Base-by-base conservation (phyloP, 2,113 vertebrate species). In the Salvelinus namaycush region DNA sequence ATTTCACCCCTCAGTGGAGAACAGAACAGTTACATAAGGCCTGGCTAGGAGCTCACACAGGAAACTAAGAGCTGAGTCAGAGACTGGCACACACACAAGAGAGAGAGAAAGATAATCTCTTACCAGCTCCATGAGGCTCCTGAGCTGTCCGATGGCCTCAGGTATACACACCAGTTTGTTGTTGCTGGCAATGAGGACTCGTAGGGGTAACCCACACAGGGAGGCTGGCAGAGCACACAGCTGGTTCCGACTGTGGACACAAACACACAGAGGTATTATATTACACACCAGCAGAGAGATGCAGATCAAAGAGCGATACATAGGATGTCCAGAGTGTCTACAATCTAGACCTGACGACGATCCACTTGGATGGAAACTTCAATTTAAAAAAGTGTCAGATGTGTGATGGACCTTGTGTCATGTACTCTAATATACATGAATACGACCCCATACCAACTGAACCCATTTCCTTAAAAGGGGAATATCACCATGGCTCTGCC, bases 101-200 rank as follows among this genome's bases (percentile, higher is more conserved):
- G 24, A n/a, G 48, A 62, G 7, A 49, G 14, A 62, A 8, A 66
- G 13, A 29, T 20, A 11, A n/a, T 22, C 77, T 26, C 94, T 80
- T 91, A 98, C 97, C 95, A 99, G 93, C 91, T 99, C 97, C 97
- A 97, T 98, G 87, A 99, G 95, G 83, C 90, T 80, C 74, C 93
- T 96, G 86, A 99, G 95, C 87, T 96, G 96, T 81, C 95, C 94
- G 83, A 99, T 95, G 90, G 94, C 93, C 88, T 97, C 97, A 1
- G 97, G 97, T 75, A 99, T 93, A 20, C 94, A 93, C 78, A 95
- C 95, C 87, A 99, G 95, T 88, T 97, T 99, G 95, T 99, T 99
- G 96, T 99, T 98, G 92, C 96, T 97, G 89, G 96, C 95, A 68
- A 97, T 98, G 90, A 99, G 95, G 86, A 99, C 97, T 89, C 95